Base-by-base conservation (phyloP, 2,113 vertebrate genomes). In the Elachura formosa region DNA sequence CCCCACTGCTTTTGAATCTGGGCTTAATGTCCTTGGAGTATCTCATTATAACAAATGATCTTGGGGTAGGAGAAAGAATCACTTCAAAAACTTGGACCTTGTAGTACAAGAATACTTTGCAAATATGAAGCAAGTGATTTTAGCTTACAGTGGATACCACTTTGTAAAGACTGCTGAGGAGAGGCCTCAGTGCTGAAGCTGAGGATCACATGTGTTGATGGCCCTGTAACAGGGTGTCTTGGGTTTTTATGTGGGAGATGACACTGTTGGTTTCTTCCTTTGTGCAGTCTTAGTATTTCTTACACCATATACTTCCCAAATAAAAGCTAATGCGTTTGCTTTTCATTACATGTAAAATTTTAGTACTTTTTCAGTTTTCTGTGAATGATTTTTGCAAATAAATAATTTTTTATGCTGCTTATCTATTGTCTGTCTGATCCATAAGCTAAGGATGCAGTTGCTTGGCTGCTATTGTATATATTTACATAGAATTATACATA, bases 181-280 rank as follows among this genome's bases (percentile, higher is more conserved):
- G 58, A 4, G 15, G 28, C 31, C 40, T 63, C 0, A 0, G 6
- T 84, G 45, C 56, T 62, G 10, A 38, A 75, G 0, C 31, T 33
- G 28, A 68, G 33, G 17, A 38, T 54, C n/a, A 1, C 0, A 0
- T 14, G 6, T 67, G 15, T 36, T 28, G 40, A 16, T 56, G 29
- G 40, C 41, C 15, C 34, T 48, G 34, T 41, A 11, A 40, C 41
- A 62, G 56, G 41, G 19, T 0, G 0, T 52, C 36, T 45, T 73
- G 10, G 12, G 62, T 46, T 43, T 82, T 16, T 59, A 6, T 25
- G 14, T 71, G 61, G 21, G 49, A 74, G 78, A 9, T n/a, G 19
- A n/a, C 41, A 5, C 49, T 36, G 9, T 58, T 6, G 0, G 21
- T 41, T 78, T 51, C 26, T 43, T 69, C n/a, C 34, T n/a, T 86